These are phyloP conservation scores for Leptinotarsa haldemani DNA, from an alignment of 2,888 invertebrate species.

Conservation along the genomic window DNA sequence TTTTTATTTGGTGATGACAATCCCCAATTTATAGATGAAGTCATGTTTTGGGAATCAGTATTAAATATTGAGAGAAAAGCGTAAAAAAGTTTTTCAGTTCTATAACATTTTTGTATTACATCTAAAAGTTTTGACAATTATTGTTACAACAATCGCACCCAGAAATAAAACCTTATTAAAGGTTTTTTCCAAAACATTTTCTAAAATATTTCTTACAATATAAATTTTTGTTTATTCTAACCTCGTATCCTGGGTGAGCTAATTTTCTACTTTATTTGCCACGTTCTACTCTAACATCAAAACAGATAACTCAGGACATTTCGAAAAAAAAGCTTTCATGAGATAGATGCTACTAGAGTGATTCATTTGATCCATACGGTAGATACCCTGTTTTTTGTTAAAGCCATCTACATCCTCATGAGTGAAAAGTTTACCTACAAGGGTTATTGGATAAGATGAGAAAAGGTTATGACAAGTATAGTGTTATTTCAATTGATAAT, in stretches of 20 bases:
- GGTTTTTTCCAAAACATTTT: constrained; percentile 26
- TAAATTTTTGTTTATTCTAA: constrained; percentile 22
- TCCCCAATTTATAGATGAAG: no score
- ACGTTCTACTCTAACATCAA: constrained; percentile 46
- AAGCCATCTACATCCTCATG: constrained; percentile 22
- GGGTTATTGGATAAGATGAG: background rate
- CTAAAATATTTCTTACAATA: constrained; percentile 23
- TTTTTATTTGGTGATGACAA: background rate
- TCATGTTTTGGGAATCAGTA: background rate
- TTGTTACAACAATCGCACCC: constrained; percentile 3
- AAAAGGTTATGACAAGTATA: background rate
- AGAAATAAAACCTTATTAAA: background rate
- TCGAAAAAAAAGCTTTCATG: constrained; percentile 25
- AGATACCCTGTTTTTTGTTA: constrained; percentile 21
- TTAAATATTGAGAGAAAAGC: background rate
- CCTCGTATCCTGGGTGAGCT: constrained; percentile 25
- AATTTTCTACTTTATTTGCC: constrained; percentile 18
- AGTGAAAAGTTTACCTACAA: background rate
- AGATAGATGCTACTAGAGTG: constrained; percentile 7
- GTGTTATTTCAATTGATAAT: background rate
- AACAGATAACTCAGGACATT: constrained; percentile 43
- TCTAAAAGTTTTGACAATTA: constrained; percentile 1
- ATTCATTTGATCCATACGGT: constrained; percentile 21
- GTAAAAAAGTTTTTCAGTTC: background rate
- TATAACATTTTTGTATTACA: background rate